Base-by-base conservation (phyloP, 2,888 invertebrate genomes). In the Mamestra brassicae region DNA sequence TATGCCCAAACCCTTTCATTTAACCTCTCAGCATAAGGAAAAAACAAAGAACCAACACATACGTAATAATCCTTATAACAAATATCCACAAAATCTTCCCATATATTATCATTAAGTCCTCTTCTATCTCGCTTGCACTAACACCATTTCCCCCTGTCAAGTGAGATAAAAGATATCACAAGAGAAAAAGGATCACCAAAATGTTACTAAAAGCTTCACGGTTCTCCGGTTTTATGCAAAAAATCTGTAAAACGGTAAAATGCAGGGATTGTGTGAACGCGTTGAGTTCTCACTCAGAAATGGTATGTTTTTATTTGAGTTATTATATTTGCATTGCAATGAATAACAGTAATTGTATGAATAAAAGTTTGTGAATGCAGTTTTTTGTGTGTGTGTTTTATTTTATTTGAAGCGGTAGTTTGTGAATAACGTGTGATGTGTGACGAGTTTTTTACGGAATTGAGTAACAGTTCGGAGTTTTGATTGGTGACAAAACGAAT, bases 211-310 rank as follows among this genome's bases (percentile, higher is more conserved):
- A 82, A 83, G 74, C 74, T 71, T 71, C 34, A 61, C 54, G 68
- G 60, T 36, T 42, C 65, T 13, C 26, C 6, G 52, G 47, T 73
- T 74, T 81, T 58, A 74, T 71, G 64, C 52, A 4, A 52, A 79
- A 78, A 71, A 79, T 79, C 66, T 62, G 76, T 64, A 50, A 82
- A 79, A 79, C 74, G 80, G 71, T 64, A 38, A 82, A 79, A 76
- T 77, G 83, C 83, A 79, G 11, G 63, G 36, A 34, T 26, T 64
- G 57, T 61, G 42, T 58, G 47, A 73, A 61, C 7, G 68, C 13
- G 67, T 64, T 47, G 55, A 50, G 65, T 64, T 76, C 70, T 5
- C 10, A 55, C 47, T 69, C 10, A 55, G 47, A 78, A 75, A 63
- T 71, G 0, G 45, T 55, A 52, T 65, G 54, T 50, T 81, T 74